These are phyloP conservation scores for Drosophila subquinaria DNA, from an alignment of 2,888 invertebrate genomes.

Conservation along the genomic window DNA sequence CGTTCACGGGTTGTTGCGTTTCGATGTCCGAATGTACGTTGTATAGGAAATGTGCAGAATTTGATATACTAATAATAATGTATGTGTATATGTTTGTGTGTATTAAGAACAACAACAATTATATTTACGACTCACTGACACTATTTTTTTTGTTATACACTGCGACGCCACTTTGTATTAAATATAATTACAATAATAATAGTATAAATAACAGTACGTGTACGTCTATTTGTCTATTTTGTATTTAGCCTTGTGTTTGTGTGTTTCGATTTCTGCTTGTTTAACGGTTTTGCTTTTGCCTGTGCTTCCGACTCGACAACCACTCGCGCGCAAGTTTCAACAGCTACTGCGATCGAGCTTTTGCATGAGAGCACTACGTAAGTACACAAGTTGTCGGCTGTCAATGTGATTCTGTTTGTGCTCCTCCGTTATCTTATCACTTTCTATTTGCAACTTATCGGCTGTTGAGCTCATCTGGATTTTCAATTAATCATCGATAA, in stretches of 20 bases:
- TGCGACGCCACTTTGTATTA: conserved; percentile 51
- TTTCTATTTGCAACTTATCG: conserved; percentile 17
- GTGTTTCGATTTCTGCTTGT: conserved; percentile 18
- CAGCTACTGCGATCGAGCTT: conserved; percentile 58
- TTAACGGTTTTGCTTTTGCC: conserved; percentile 52
- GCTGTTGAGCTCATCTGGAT: neutral
- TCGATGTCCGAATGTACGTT: conserved; percentile 13
- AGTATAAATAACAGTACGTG: conserved; percentile 19
- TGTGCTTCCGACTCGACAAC: conserved; percentile 35
- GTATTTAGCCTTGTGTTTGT: conserved; percentile 36
- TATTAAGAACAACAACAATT: conserved; percentile 21
- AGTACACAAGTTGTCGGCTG: neutral
- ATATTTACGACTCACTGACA: conserved; percentile 25
- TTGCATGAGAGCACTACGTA: conserved; percentile 28
- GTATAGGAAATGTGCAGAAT: neutral
- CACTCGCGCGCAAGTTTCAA: conserved; percentile 52
- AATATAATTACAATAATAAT: conserved; percentile 32
- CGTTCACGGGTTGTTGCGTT: conserved; percentile 6
- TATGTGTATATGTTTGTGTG: neutral
- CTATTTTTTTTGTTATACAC: conserved; percentile 1
- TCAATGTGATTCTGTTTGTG: conserved; percentile 13
- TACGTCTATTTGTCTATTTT: conserved; percentile 1
- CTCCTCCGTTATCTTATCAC: conserved; percentile 58
- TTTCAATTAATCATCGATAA: conserved; percentile 23
- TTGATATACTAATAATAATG: neutral